Conservation (phyloP, 2,113 vertebrate species). For the Petroica traversi region DNA sequence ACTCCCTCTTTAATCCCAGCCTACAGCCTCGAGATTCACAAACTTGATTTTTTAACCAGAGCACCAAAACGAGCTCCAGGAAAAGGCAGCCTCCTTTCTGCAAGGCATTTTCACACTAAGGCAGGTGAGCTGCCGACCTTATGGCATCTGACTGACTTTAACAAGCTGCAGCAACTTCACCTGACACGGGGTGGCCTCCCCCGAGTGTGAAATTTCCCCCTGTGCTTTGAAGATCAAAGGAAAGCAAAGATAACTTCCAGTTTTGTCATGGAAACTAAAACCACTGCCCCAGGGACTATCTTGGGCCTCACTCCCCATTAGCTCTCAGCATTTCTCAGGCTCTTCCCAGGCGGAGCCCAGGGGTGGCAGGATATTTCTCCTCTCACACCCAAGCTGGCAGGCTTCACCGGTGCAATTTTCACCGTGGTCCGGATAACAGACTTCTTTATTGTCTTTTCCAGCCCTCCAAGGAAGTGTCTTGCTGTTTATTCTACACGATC, state of each 20-base stretch:
- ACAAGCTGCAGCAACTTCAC: not conserved
- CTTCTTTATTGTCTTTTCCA: not conserved
- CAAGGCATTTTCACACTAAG: not conserved
- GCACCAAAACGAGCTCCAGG: not conserved
- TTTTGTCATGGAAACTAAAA: slow-evolving; percentile 7
- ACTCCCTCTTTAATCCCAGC: not conserved
- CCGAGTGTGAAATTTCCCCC: not conserved
- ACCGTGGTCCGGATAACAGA: not conserved
- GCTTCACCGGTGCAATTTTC: not conserved
- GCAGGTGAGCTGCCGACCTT: not conserved
- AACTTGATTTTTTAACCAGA: not conserved
- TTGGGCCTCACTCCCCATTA: not conserved
- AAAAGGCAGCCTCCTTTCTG: not conserved
- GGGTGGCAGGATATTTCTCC: not conserved
- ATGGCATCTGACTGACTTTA: not conserved
- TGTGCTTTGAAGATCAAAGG: slow-evolving; percentile 48
- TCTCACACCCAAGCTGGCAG: not conserved
- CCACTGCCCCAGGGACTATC: not conserved
- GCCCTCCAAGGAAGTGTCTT: not conserved
- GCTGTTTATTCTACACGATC: not conserved
- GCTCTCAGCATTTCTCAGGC: not conserved
- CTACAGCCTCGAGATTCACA: not conserved
- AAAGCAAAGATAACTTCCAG: not conserved
- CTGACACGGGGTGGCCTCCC: not conserved
- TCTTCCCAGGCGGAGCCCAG: not conserved